Percentiles rank a stretch among this genome's conserved stretches.
Conservation (phyloP, 1,140 invertebrate species). For the Luehdorfia chinensis region DNA sequence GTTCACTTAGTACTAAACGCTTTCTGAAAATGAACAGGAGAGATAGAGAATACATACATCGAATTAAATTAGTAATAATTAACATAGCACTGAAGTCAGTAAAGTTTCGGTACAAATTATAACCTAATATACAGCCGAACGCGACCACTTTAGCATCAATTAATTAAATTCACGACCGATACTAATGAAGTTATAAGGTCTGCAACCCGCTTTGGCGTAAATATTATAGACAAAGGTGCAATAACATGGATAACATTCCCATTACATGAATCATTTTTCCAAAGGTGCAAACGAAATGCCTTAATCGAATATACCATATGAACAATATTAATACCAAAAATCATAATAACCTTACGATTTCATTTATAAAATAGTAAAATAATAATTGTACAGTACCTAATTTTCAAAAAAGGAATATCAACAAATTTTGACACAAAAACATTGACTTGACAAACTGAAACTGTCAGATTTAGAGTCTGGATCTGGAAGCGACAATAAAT, state of each 20-base stretch:
- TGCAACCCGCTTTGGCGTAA: slow-evolving; percentile 46
- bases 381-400: slow-evolving; percentile 40
- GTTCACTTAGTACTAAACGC: slow-evolving; percentile 6
- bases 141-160: background rate
- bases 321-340: background rate
- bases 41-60: background rate
- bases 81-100: background rate
- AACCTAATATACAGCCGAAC: background rate
- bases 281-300: slow-evolving; percentile 28
- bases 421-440: slow-evolving; percentile 73
- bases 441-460: slow-evolving; percentile 52
- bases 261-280: slow-evolving; percentile 63
- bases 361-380: slow-evolving; percentile 44
- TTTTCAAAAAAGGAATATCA: slow-evolving; percentile 57
- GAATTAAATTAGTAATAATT: background rate
- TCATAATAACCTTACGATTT: slow-evolving; percentile 12
- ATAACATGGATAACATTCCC: slow-evolving; percentile 60
- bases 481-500: slow-evolving; percentile 7
- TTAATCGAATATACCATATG: slow-evolving; percentile 14
- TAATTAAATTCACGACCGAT: slow-evolving; percentile 16
- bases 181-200: slow-evolving; percentile 29
- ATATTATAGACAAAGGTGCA: slow-evolving; percentile 47
- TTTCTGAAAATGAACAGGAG: slow-evolving; percentile 6
- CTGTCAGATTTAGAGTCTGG: slow-evolving; percentile 13
- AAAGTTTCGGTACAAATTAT: slow-evolving; percentile 1